Conservation (phyloP, 2,797 vertebrate genomes). For the Enteromius unitaeniatus region DNA sequence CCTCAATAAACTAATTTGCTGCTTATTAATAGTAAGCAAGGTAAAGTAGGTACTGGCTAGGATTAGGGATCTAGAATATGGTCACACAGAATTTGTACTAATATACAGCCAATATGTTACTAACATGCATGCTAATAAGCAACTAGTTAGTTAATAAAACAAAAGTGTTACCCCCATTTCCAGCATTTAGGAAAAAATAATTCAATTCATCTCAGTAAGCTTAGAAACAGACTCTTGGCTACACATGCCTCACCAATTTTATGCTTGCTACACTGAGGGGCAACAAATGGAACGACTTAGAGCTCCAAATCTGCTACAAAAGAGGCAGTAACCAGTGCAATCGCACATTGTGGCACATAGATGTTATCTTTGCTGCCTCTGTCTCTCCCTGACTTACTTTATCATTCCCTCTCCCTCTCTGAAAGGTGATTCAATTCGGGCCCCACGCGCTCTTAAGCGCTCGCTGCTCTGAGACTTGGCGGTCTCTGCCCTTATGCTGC, state of each 20-base stretch:
- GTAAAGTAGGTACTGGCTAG: not conserved
- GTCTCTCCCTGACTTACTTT: constrained; percentile 47
- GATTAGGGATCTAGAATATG: not conserved
- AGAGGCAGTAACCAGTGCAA: constrained; percentile 47
- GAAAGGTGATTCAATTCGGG: constrained; percentile 35
- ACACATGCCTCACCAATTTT: not conserved
- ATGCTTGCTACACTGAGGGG: not conserved
- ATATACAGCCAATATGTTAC: not conserved
- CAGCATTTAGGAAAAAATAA: not conserved
- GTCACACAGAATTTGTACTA: not conserved
- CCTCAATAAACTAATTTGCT: not conserved
- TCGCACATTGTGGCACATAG: constrained; percentile 44
- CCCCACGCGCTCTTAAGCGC: constrained; percentile 24
- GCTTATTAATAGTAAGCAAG: not conserved
- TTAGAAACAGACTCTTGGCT: constrained; percentile 5
- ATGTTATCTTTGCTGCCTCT: constrained; percentile 43
- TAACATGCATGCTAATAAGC: not conserved
- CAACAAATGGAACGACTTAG: constrained; percentile 10
- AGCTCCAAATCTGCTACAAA: constrained; percentile 34
- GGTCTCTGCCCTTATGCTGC: constrained; percentile 12
- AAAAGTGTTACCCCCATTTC: not conserved
- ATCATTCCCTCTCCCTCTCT: constrained; percentile 27
- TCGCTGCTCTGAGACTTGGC: constrained; percentile 19
- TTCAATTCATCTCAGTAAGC: not conserved
- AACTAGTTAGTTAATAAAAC: not conserved